These are phyloP conservation scores for Capromys pilorides DNA, from an alignment of 2,797 vertebrate species.

Conservation along the genomic window DNA sequence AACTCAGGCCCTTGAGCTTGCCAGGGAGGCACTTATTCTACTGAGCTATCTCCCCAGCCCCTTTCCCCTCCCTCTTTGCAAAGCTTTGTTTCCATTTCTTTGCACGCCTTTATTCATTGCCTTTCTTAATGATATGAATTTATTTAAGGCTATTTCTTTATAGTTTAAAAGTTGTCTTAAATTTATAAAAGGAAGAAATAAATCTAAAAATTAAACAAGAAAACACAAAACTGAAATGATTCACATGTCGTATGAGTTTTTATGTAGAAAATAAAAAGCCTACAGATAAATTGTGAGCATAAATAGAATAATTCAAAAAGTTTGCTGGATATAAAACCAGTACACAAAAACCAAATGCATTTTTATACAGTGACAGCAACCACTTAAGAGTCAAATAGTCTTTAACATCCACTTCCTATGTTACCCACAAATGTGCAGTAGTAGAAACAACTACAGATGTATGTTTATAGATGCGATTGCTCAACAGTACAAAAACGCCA, in stretches of 20 bases:
- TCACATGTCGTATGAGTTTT: neutral
- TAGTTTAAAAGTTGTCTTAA: conserved; percentile 38
- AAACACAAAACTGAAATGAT: conserved; percentile 49
- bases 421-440: neutral
- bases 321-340: conserved; percentile 45
- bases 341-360: neutral
- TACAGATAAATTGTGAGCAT: conserved; percentile 42
- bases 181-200: neutral
- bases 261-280: conserved; percentile 32
- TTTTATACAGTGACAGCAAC: too few relatives aligned
- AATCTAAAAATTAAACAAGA: neutral
- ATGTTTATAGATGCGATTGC: neutral
- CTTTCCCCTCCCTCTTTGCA: too few relatives aligned
- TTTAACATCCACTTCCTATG: neutral
- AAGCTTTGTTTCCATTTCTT: neutral
- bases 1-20: too few relatives aligned
- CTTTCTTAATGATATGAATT: neutral
- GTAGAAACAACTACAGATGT: neutral
- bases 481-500: neutral
- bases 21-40: too few relatives aligned
- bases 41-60: too few relatives aligned
- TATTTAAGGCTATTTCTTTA: conserved; percentile 38
- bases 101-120: conserved; percentile 5
- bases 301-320: conserved; percentile 31
- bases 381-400: neutral